Evolutionary conservation across 1,140 invertebrate genomes (phyloP), one percentile per base, ranked within the genome.

Genomic region (Trachymyrmex cornetzi): DNA sequence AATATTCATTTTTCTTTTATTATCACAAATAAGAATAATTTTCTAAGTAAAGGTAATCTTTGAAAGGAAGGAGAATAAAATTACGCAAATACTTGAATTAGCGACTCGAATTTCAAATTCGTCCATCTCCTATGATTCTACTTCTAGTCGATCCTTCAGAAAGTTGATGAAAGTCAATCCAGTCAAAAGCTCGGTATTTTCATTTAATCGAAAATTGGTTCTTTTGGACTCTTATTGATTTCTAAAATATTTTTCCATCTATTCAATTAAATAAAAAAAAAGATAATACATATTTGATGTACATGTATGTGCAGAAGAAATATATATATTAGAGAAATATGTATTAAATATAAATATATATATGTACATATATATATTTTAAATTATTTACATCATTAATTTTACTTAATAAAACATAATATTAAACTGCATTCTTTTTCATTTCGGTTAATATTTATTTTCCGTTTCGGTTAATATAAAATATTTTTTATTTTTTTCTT

Each of bases 131-230:
- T 55, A 53, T 57, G 19, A 22, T 34, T 12, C 71, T 55, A 3
- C 6, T 77, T 57, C 44, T 34, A 34, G 16, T 64, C 16, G 61
- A 64, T 64, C 27, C 44, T 19, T 57, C 16, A 55, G n/a, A 24
- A 30, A 69, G 22, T 74, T 89, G 77, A 89, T 90, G 85, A 90
- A 90, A 90, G 89, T 90, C 88, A 90, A 85, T 77, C 44, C 24
- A 48, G n/a, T 9, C 19, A 14, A 59, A 75, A 19, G 59, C 44
- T 75, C n/a, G 9, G 12, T 57, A 14, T 22, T 34, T 77, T 64
- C 22, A 27, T 64, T 64, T 22, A 2, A 16, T n/a, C 6, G 0
- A 30, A 50, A 79, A 79, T 64, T 48, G 24, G 34, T 79, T 64
- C 57, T 63, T 77, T 48, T 63, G 19, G 38, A 38, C n/a, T 55